These are phyloP conservation scores for Drosophila orosa DNA, from an alignment of 1,140 invertebrate genomes.

Conservation along the genomic window DNA sequence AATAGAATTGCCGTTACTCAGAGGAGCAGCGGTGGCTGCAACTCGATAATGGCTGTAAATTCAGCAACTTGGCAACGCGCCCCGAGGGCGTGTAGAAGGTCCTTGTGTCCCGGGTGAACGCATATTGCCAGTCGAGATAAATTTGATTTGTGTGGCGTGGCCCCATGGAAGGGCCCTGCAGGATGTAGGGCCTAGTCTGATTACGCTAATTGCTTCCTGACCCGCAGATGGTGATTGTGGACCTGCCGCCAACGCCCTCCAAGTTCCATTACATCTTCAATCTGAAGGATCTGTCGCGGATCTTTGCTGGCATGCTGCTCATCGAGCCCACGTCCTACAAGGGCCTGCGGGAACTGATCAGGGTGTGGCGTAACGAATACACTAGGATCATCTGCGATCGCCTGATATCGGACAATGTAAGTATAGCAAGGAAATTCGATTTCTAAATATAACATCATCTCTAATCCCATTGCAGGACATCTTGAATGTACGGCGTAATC, in stretches of 20 bases:
- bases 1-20: slow-evolving; percentile 79
- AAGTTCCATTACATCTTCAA: slow-evolving; percentile 98
- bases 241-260: slow-evolving; percentile 94
- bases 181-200: slow-evolving; percentile 27
- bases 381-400: slow-evolving; percentile 93
- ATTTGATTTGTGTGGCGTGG: slow-evolving; percentile 80
- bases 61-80: slow-evolving; percentile 53
- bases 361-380: slow-evolving; percentile 96
- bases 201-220: slow-evolving; percentile 61
- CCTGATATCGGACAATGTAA: slow-evolving; percentile 87
- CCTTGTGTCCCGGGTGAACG: slow-evolving; percentile 49
- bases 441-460: neutral
- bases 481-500: slow-evolving; percentile 74
- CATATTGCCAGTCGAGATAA: slow-evolving; percentile 82
- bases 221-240: slow-evolving; percentile 87
- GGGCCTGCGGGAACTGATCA: slow-evolving; percentile 89
- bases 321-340: slow-evolving; percentile 89
- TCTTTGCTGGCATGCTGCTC: slow-evolving; percentile 91
- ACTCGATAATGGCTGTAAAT: slow-evolving; percentile 80
- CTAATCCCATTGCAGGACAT: slow-evolving; percentile 59
- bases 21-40: slow-evolving; percentile 54
- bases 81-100: slow-evolving; percentile 14
- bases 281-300: slow-evolving; percentile 93
- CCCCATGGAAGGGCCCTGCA: slow-evolving; percentile 1
- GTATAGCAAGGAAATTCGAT: neutral